These are phyloP conservation scores for Lepidiolamprologus cunningtoni DNA, from an alignment of 2,113 vertebrate genomes.

Conservation along the genomic window DNA sequence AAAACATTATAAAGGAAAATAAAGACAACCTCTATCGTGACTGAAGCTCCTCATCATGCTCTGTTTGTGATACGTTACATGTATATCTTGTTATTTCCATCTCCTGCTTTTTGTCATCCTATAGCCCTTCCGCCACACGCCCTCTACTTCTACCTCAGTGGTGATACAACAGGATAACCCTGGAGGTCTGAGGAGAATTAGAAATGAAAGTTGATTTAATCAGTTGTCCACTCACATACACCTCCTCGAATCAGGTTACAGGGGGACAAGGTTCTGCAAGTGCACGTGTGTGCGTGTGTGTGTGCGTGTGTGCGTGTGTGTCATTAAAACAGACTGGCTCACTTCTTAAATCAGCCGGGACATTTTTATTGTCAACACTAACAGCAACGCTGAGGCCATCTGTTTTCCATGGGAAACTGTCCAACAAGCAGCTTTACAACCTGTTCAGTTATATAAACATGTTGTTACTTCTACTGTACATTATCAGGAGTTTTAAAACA, in stretches of 20 bases:
- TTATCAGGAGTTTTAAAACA: neutral
- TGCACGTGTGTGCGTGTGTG: neutral
- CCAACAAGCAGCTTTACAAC: constrained; percentile 44
- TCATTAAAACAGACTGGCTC: constrained; percentile 38
- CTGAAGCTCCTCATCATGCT: neutral
- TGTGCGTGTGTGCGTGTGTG: neutral
- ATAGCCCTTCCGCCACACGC: neutral
- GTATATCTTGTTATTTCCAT: neutral
- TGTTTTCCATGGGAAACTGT: constrained; percentile 44
- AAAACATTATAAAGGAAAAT: neutral
- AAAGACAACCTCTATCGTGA: neutral
- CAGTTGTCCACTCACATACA: constrained; percentile 12
- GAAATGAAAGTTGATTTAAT: constrained; percentile 61
- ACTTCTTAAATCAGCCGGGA: constrained; percentile 16
- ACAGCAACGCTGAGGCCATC: constrained; percentile 44
- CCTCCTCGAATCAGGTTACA: constrained; percentile 27
- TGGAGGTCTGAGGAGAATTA: constrained; percentile 36
- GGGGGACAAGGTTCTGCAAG: neutral
- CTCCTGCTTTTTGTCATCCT: neutral
- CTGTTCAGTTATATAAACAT: constrained; percentile 35
- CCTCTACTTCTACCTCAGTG: neutral
- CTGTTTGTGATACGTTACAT: neutral
- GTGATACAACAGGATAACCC: constrained; percentile 41
- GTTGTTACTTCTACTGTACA: neutral
- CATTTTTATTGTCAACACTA: constrained; percentile 42